Percentiles rank a stretch among this genome's conserved stretches.
Conservation (phyloP, 2,888 invertebrate species). For the Leptinotarsa rubiginosa region DNA sequence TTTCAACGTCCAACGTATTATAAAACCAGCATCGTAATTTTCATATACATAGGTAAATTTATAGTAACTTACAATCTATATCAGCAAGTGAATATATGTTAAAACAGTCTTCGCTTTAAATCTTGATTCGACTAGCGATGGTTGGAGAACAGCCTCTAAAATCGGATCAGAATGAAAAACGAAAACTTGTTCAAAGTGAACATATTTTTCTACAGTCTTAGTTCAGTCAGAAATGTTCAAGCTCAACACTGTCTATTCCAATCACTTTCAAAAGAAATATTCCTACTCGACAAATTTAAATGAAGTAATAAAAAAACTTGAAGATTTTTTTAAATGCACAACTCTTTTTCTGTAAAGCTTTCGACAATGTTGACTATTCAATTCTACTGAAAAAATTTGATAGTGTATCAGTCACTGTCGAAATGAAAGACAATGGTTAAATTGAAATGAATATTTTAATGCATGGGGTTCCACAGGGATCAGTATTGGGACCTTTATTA, state of each 20-base stretch:
- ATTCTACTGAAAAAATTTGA: too few relatives aligned
- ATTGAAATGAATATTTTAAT: too few relatives aligned
- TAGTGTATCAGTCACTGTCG: too few relatives aligned
- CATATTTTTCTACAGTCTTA: constrained; percentile 17
- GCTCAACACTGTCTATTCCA: not conserved
- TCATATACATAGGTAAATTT: constrained; percentile 25
- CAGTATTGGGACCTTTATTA: too few relatives aligned
- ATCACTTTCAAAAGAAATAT: too few relatives aligned
- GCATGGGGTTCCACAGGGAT: too few relatives aligned
- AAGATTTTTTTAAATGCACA: too few relatives aligned
- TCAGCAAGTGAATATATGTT: constrained; percentile 51
- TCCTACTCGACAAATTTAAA: too few relatives aligned
- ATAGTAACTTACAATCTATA: constrained; percentile 50
- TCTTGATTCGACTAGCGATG: constrained; percentile 34
- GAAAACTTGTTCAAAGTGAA: constrained; percentile 22
- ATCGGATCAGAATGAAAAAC: constrained; percentile 16
- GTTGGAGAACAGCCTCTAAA: constrained; percentile 1
- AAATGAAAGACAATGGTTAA: too few relatives aligned
- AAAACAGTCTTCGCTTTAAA: constrained; percentile 44
- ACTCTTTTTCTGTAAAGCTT: too few relatives aligned
- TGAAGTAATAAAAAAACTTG: too few relatives aligned
- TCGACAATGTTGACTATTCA: too few relatives aligned
- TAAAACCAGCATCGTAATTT: constrained; percentile 47
- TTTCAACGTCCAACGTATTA: constrained; percentile 39
- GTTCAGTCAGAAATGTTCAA: not conserved